Base-by-base conservation (phyloP, 2,113 vertebrate species). In the Tachuris rubrigastra region DNA sequence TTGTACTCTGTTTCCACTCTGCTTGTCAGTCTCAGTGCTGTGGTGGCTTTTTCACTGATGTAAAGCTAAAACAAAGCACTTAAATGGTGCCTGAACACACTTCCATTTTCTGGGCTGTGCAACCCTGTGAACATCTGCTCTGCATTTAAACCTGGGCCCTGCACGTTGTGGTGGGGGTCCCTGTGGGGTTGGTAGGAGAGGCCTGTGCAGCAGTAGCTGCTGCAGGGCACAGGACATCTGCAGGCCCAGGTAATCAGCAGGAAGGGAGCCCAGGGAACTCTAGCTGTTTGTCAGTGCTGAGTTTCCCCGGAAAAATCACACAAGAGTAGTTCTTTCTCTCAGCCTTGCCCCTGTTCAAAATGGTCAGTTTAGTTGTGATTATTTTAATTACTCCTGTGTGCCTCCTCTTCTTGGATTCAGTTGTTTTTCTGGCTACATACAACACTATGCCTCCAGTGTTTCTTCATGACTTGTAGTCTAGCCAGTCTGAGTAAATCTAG, bases 141-240 rank as follows among this genome's bases (percentile, higher is more conserved):
- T 17, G 16, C 10, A 1, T n/a, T 79, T 49, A 23, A 47, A 17
- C 2, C 33, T 6, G 1, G n/a, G 39, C 17, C 58, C 5, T 9
- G 42, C 28, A 35, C 3, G 0, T 39, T 15, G 77, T 0, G 1
- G 2, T 42, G 76, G 25, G 46, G 25, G 1, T 3, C 18, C 27
- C 2, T 16, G 31, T 6, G 14, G 28, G 35, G 53, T 9, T 53
- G 69, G 33, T 6, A 0, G 6, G 4, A 42, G 25, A 24, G 53
- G 35, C 21, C 35, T 55, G 30, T 5, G 33, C 55, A 20, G 41
- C 37, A 50, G 44, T 47, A 84, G 63, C 68, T 0, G 1, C 44
- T 0, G 13, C 3, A 2, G 22, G 33, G 42, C 65, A n/a, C 1
- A 2, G 52, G 22, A 6, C 4, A 3, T 49, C 55, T 49, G 55